Evolutionary conservation across 2,888 invertebrate species (phyloP), one percentile per base, ranked within the genome.

Genomic region (Alloscopus bannaensis): DNA sequence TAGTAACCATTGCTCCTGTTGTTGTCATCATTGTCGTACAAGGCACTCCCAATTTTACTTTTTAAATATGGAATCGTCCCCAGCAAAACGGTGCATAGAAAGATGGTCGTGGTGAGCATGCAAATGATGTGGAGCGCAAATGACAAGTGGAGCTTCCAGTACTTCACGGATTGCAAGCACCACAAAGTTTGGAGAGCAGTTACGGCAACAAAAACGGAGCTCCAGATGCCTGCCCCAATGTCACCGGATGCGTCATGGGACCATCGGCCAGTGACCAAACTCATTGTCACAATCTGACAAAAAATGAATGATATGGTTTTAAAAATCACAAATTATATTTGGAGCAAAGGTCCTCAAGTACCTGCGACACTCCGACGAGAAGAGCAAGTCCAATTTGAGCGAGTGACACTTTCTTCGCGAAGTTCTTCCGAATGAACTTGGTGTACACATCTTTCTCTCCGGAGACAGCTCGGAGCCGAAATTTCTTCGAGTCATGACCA

Each of bases 101-200:
- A 24, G 22, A 79, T 26, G 1, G 60, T 65, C 24, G 68, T 50
- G 8, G 50, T 59, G 16, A 82, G 1, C 26, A 73, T 57, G 40
- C 42, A 55, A 22, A 80, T 24, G 1, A 83, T 62, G 36, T 84
- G 84, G n/a, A 81, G 16, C 2, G 79, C 81, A 79, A 84, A 80
- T 0, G 83, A 62, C 18, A 73, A 59, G 69, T 84, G 83, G 1
- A 84, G 69, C 50, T 81, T 76, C 64, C 79, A 71, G 26, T 83
- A 81, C 16, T 70, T 57, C 3, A 75, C 18, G 42, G 65, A 80
- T 60, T 57, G 59, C 8, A 77, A 71, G 13, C 77, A 62, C 77
- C 80, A 81, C 4, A 82, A 24, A 2, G 79, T 76, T 11, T 72
- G 36, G 13, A 70, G 36, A 18, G 82, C 80, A 16, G 82, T 64